Conservation (phyloP, 2,888 invertebrate genomes). For the Cylloceria caligata region DNA sequence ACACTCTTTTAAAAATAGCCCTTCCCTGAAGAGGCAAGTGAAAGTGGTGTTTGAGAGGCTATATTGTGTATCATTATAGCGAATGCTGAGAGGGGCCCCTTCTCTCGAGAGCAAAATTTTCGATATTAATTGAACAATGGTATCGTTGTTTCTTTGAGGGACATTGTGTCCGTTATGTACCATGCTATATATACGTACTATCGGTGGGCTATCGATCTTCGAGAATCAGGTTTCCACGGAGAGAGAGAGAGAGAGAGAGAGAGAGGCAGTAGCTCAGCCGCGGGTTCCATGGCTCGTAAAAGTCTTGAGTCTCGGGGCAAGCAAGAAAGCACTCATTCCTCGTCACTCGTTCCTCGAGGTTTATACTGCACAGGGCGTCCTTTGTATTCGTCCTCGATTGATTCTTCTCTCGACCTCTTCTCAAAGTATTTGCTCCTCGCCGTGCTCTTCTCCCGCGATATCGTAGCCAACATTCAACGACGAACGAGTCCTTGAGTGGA, state of each 20-base stretch:
- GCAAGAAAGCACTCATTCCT: slow-evolving; percentile 62
- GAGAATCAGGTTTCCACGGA: slow-evolving; percentile 65
- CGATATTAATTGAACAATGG: slow-evolving; percentile 68
- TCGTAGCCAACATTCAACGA: slow-evolving; percentile 27
- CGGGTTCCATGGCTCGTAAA: slow-evolving; percentile 62
- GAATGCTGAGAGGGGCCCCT: slow-evolving; percentile 14
- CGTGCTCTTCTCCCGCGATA: slow-evolving; percentile 20
- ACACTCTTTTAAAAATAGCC: no score
- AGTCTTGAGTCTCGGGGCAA: slow-evolving; percentile 49
- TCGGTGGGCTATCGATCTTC: slow-evolving; percentile 65
- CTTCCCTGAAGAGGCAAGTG: no score
- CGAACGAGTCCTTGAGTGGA: slow-evolving; percentile 31
- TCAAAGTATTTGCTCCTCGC: not conserved
- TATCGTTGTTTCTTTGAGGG: slow-evolving; percentile 62
- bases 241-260: slow-evolving; percentile 10
- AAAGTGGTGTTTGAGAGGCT: slow-evolving; percentile 49
- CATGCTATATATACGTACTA: slow-evolving; percentile 28
- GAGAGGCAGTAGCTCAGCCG: not conserved
- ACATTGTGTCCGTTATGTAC: slow-evolving; percentile 27
- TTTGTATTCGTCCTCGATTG: slow-evolving; percentile 68
- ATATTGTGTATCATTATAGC: slow-evolving; percentile 5
- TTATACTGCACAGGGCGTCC: slow-evolving; percentile 62
- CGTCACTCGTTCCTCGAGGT: slow-evolving; percentile 57
- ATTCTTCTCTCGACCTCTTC: slow-evolving; percentile 60
- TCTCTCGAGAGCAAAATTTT: slow-evolving; percentile 41